Conservation (phyloP, 2,797 vertebrate genomes). For the Clamator glandarius region DNA sequence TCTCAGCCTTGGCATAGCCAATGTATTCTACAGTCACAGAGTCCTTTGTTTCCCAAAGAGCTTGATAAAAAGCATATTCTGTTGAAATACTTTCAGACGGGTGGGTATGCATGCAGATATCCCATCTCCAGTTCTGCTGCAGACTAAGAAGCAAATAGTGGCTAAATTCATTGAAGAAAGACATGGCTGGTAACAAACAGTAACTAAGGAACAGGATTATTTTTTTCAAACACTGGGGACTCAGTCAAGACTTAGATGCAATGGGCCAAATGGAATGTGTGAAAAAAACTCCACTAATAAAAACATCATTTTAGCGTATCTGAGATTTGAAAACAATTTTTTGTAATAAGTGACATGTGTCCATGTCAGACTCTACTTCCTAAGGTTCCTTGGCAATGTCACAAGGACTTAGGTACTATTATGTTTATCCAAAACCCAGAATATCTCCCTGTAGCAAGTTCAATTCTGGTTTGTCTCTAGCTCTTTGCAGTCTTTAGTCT, state of each 20-base stretch:
- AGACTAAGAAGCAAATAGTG: background rate
- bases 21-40: background rate
- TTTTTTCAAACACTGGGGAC: background rate
- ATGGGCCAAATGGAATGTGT: fast-evolving
- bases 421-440: background rate
- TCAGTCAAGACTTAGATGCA: background rate
- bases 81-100: background rate
- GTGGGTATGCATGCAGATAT: background rate
- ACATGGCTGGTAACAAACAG: background rate
- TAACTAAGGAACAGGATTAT: background rate
- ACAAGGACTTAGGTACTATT: background rate
- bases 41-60: background rate
- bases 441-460: background rate
- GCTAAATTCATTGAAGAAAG: background rate
- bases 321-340: background rate
- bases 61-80: background rate
- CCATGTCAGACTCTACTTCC: background rate
- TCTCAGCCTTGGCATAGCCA: background rate
- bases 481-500: background rate
- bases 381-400: background rate
- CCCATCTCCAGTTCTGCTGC: background rate
- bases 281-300: background rate
- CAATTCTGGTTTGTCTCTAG: background rate
- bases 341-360: background rate
- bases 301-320: background rate